These are phyloP conservation scores for Ariopsis seemanni DNA, from an alignment of 2,113 vertebrate species.

Conservation along the genomic window DNA sequence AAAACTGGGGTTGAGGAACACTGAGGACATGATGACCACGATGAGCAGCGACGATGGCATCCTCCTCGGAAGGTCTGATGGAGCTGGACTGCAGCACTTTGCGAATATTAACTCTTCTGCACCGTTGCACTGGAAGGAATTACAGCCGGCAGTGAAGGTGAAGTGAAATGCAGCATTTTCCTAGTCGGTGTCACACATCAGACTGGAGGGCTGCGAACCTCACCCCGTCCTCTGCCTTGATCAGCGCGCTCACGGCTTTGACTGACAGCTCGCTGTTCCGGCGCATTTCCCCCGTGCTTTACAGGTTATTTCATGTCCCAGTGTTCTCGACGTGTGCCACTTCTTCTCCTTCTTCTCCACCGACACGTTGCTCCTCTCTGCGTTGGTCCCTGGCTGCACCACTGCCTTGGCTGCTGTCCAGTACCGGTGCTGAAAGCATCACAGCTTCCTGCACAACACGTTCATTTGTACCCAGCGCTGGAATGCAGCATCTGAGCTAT, in stretches of 20 bases:
- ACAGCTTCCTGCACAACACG: background rate
- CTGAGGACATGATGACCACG: slow-evolving; percentile 82
- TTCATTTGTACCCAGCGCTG: background rate
- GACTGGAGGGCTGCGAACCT: slow-evolving; percentile 60
- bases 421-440: slow-evolving; percentile 10
- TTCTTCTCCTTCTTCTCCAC: background rate
- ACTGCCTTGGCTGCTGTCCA: slow-evolving; percentile 44
- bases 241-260: slow-evolving; percentile 50
- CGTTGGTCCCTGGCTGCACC: slow-evolving; percentile 49
- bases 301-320: background rate
- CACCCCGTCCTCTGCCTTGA: slow-evolving; percentile 43
- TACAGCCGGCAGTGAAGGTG: slow-evolving; percentile 53
- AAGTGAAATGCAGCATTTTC: slow-evolving; percentile 64
- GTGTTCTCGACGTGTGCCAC: slow-evolving; percentile 27
- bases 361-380: slow-evolving; percentile 45
- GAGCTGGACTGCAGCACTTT: slow-evolving; percentile 52
- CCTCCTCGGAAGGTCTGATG: slow-evolving; percentile 61
- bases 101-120: slow-evolving; percentile 50
- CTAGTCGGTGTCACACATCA: slow-evolving; percentile 60
- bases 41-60: slow-evolving; percentile 72
- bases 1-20: slow-evolving; percentile 86
- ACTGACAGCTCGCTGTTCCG: slow-evolving; percentile 37
- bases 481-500: background rate
- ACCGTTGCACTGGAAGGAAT: slow-evolving; percentile 45
- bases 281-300: background rate